Percentiles rank a stretch among this genome's conserved stretches.
Conservation (phyloP, 2,113 vertebrate genomes). For the Rana temporaria region DNA sequence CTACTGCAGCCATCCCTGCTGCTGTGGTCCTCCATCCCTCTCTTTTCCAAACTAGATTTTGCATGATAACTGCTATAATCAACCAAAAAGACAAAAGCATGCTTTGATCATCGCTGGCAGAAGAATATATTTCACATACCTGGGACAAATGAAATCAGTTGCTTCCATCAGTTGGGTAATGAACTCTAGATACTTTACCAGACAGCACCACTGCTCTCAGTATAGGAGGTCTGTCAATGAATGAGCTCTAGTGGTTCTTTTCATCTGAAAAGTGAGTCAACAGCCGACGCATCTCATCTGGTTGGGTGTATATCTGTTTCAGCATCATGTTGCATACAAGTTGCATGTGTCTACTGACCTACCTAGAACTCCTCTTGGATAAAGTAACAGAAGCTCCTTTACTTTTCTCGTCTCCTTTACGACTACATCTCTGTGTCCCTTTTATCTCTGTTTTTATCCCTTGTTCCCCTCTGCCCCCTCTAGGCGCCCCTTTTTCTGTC, state of each 20-base stretch:
- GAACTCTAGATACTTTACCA: conserved; percentile 2
- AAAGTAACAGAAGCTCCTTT: neutral
- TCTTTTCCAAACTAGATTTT: neutral
- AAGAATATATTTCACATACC: conserved; percentile 27
- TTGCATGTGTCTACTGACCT: conserved; percentile 20
- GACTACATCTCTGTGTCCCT: conserved; percentile 10
- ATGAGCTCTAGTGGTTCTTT: conserved; percentile 28
- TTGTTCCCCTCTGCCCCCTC: conserved; percentile 23
- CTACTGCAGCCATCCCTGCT: too few relatives aligned
- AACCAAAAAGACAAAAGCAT: neutral
- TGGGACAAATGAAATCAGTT: neutral
- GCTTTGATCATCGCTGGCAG: too few relatives aligned
- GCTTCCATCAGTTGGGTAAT: neutral
- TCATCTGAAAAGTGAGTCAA: conserved; percentile 44
- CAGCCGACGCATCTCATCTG: conserved; percentile 38
- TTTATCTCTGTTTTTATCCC: conserved; percentile 1
- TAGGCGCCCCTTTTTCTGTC: conserved; percentile 45
- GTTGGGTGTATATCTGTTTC: conserved; percentile 29
- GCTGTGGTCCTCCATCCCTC: too few relatives aligned
- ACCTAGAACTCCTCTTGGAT: conserved; percentile 37
- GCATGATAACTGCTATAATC: neutral
- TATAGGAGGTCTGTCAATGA: conserved; percentile 23
- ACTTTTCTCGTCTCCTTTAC: neutral
- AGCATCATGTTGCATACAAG: conserved; percentile 34
- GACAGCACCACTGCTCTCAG: conserved; percentile 11